A percentile compares a stretch with the other conserved stretches of the same genome.
phyloP scores from a whole-genome alignment of 2,888 invertebrate species.

The Drosophila birchii region DNA sequence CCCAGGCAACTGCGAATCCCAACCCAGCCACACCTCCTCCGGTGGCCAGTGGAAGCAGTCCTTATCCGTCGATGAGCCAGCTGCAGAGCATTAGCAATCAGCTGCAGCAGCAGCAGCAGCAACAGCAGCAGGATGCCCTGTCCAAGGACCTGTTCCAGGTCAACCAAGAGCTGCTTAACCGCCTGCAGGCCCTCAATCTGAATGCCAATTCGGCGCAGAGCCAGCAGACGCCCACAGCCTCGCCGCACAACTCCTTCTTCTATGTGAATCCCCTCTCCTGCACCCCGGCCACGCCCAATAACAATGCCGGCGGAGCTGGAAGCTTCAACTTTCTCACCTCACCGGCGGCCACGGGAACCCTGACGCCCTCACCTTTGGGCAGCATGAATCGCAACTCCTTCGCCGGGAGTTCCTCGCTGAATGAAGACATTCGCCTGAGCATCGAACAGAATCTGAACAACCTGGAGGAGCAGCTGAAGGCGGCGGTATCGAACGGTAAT shows the following conservation, averaged over 20 bases:
- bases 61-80: slow-evolving; percentile 83
- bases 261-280: slow-evolving; percentile 84
- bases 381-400: slow-evolving; percentile 84
- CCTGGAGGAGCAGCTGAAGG: slow-evolving; percentile 87
- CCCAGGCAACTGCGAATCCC: slow-evolving; percentile 46
- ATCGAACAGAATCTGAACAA: slow-evolving; percentile 85
- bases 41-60: slow-evolving; percentile 73
- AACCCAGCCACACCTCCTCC: slow-evolving; percentile 81
- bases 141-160: slow-evolving; percentile 85
- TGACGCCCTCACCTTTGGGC: slow-evolving; percentile 84
- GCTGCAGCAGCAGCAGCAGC: slow-evolving; percentile 76
- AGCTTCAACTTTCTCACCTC: slow-evolving; percentile 81
- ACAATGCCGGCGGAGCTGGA: slow-evolving; percentile 65
- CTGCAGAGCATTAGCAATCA: slow-evolving; percentile 83
- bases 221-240: slow-evolving; percentile 69
- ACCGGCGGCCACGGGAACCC: slow-evolving; percentile 70
- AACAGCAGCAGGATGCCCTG: slow-evolving; percentile 82
- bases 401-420: slow-evolving; percentile 82
- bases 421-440: slow-evolving; percentile 81
- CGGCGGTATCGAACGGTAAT: slow-evolving; percentile 84
- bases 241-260: slow-evolving; percentile 84
- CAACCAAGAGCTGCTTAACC: slow-evolving; percentile 84
- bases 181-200: slow-evolving; percentile 83
- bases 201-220: slow-evolving; percentile 64
- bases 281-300: slow-evolving; percentile 75